Conservation (phyloP, 2,797 vertebrate species). For the Peromyscus attwateri region DNA sequence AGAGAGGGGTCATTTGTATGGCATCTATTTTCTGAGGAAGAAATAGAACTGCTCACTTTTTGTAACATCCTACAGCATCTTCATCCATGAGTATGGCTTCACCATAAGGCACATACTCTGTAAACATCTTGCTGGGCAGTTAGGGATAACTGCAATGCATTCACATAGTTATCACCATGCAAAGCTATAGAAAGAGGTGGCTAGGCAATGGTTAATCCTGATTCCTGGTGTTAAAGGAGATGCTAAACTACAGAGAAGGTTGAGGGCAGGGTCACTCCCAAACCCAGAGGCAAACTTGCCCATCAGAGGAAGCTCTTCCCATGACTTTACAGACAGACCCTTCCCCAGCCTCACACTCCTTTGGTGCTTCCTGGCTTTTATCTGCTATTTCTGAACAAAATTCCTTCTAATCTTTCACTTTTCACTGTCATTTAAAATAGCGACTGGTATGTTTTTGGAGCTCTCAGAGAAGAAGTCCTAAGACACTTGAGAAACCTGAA, state of each 20-base stretch:
- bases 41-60: constrained; percentile 31
- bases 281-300: neutral
- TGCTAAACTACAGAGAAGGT: neutral
- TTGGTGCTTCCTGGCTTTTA: neutral
- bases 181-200: neutral
- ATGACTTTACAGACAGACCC: neutral
- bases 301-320: neutral
- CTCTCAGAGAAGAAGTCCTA: neutral
- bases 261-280: neutral
- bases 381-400: constrained; percentile 13
- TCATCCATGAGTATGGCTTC: constrained; percentile 1
- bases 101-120: neutral
- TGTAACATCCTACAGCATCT: neutral
- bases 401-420: neutral
- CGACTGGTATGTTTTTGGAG: neutral
- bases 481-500: constrained; percentile 45
- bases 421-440: constrained; percentile 35
- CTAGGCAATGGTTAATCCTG: neutral
- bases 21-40: constrained; percentile 8
- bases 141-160: neutral
- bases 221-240: neutral
- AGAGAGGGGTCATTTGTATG: neutral
- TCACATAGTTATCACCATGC: neutral
- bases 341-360: neutral
- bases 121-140: neutral